Evolutionary conservation across 2,797 vertebrate genomes (phyloP), one percentile per base, ranked within the genome.

Genomic region (Takifugu ocellatus): DNA sequence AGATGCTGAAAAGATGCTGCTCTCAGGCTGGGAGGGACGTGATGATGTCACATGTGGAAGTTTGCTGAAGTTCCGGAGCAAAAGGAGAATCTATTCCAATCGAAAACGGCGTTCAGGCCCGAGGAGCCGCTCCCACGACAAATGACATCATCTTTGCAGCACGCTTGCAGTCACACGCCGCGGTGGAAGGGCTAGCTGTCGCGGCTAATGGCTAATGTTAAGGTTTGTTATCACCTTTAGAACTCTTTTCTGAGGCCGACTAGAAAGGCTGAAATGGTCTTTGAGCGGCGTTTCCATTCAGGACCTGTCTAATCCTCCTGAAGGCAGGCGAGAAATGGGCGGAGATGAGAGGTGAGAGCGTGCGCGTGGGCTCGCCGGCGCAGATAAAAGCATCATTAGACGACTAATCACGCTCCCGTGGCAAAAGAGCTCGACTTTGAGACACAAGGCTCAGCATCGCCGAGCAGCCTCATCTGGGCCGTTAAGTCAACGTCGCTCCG

Each of bases 231-330:
- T 71, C 27, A 62, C 58, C 70, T 72, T 72, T 66, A 68, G 44
- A 72, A 68, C 62, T 72, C 70, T 66, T 74, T 74, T 69, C 63
- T 48, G 55, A 70, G 64, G 78, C 77, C 26, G 24, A 69, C 64
- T 57, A 64, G 59, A 70, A 63, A 68, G 68, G 66, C 64, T 50
- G 55, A 60, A 75, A 69, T 51, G 56, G 66, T 76, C 68, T 73
- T 65, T 74, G 69, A 78, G 67, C 60, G 77, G 58, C 33, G 68
- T 70, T 69, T 82, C 66, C 71, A 71, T 70, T 82, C 71, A 65
- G 58, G 59, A 33, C 57, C 54, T 17, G 49, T 77, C 68, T 81
- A 86, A 85, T 86, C 84, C 68, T 61, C 51, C 74, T 57, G 51
- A 77, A 68, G 60, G 44, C 51, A 48, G 68, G 56, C 77, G 68